Conservation (phyloP, 2,797 vertebrate genomes). For the Chelon auratus region DNA sequence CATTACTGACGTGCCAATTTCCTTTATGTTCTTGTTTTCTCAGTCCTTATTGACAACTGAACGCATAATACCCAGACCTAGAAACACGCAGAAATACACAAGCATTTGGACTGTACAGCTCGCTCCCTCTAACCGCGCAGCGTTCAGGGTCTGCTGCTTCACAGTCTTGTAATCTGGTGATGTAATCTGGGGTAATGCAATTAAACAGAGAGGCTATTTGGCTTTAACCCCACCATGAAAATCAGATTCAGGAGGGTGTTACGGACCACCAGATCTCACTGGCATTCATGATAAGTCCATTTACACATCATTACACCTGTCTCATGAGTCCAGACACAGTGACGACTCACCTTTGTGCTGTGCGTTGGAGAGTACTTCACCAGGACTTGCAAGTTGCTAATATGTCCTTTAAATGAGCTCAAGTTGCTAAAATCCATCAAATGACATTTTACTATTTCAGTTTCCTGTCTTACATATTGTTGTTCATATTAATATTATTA, state of each 20-base stretch:
- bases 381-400: constrained; percentile 14
- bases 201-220: constrained; percentile 46
- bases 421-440: neutral
- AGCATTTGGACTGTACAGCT: neutral
- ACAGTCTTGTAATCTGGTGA: constrained; percentile 49
- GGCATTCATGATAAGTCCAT: constrained; percentile 19
- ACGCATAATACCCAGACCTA: neutral
- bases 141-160: constrained; percentile 1
- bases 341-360: neutral
- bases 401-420: neutral
- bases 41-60: neutral
- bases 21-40: neutral
- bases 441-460: too few species aligned
- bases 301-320: constrained; percentile 2
- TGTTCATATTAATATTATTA: neutral
- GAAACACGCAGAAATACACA: neutral
- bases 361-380: constrained; percentile 13
- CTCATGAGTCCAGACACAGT: neutral
- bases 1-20: neutral
- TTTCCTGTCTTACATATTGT: neutral
- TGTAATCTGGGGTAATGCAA: constrained; percentile 62
- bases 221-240: constrained; percentile 47
- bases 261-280: constrained; percentile 16
- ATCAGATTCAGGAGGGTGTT: constrained; percentile 33
- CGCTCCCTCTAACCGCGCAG: neutral